phyloP scores from a whole-genome alignment of 1,140 invertebrate species.

The Cheumatopsyche charites region DNA sequence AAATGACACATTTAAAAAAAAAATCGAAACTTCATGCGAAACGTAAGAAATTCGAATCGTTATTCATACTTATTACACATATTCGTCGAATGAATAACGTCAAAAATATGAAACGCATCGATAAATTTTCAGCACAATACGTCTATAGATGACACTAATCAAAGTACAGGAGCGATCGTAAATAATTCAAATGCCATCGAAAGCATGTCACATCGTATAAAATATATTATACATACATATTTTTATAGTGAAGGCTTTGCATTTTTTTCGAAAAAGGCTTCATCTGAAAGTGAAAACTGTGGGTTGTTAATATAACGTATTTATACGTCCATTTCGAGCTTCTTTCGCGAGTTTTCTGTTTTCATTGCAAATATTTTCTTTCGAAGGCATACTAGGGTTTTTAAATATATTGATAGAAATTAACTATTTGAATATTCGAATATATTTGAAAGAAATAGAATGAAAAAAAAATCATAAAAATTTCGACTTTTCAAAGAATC shows the following conservation, averaged over 20 bases:
- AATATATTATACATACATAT: too few relatives aligned
- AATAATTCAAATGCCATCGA: conserved; percentile 3
- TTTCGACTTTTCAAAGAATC: too few relatives aligned
- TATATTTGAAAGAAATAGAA: too few relatives aligned
- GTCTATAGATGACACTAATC: background rate
- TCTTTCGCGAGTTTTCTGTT: background rate
- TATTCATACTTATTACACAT: too few relatives aligned
- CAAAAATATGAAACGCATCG: background rate
- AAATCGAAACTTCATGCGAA: too few relatives aligned
- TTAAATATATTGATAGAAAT: too few relatives aligned
- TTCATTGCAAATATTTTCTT: conserved; percentile 21
- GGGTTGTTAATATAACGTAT: background rate
- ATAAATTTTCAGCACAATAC: background rate
- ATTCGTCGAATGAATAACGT: conserved; percentile 10
- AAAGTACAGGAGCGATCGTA: conserved; percentile 1
- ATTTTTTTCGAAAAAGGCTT: background rate
- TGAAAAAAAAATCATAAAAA: too few relatives aligned
- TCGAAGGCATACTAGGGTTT: too few relatives aligned
- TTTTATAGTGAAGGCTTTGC: background rate
- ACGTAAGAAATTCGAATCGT: too few relatives aligned
- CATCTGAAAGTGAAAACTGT: conserved; percentile 17
- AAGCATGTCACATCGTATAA: background rate
- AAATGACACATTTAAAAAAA: too few relatives aligned
- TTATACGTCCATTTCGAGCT: background rate
- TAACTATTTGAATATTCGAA: too few relatives aligned